Evolutionary conservation across 35 echinoderm and acorn worm genomes (phyloP).

Genomic region (Diadema setosum): DNA sequence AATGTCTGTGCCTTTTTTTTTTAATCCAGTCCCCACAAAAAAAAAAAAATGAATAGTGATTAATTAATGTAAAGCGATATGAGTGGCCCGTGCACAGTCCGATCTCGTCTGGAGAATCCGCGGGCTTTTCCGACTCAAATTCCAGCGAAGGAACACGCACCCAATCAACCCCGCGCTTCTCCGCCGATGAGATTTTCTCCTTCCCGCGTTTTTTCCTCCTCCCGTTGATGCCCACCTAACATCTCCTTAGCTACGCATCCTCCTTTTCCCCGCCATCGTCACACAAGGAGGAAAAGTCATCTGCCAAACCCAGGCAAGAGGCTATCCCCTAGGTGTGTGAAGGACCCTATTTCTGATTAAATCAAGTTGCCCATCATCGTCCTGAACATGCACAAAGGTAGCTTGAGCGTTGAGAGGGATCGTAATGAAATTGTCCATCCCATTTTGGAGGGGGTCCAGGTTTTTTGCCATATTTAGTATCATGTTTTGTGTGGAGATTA

Average conservation of each 20-base stretch:
- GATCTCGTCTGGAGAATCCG: not conserved
- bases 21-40: too few species aligned
- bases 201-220: not conserved
- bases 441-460: too few species aligned
- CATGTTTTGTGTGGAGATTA: too few species aligned
- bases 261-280: not conserved
- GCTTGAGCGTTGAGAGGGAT: too few species aligned
- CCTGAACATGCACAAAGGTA: too few species aligned
- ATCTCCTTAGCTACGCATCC: too few species aligned
- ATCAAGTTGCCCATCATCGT: not conserved
- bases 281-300: not conserved
- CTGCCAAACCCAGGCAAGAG: not conserved
- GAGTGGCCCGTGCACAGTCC: not conserved
- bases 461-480: too few species aligned
- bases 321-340: not conserved
- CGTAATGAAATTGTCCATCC: too few species aligned
- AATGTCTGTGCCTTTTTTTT: not conserved
- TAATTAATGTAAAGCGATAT: constrained; percentile 33
- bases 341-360: constrained; percentile 14
- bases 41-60: constrained; percentile 28
- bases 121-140: not conserved
- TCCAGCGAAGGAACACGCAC: not conserved
- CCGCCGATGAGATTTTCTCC: not conserved
- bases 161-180: not conserved
- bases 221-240: too few species aligned